Evolutionary conservation across 2,113 vertebrate species (phyloP), one percentile per base, ranked within the genome.

Genomic region (Nyctibius bracteatus): DNA sequence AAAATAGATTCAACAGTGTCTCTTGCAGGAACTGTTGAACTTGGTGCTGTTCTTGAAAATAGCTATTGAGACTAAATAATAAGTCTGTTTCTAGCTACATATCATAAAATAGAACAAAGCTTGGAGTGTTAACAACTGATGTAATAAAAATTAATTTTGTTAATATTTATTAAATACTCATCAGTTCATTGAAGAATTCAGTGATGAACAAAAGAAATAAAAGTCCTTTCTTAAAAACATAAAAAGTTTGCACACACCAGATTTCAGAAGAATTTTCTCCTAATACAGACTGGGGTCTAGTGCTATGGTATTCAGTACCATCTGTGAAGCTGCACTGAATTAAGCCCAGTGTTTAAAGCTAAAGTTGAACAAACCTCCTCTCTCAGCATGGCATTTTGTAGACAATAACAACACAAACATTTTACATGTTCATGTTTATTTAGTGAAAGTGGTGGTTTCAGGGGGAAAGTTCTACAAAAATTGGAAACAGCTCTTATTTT

Each of bases 111-210:
- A 62, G 10, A 77, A 44, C 37, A 15, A 82, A 67, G 9, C 4
- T 55, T 31, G 5, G 5, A 68, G 12, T 0, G 0, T 51, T 74
- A 62, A 14, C 3, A 62, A 43, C 9, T 3, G 2, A 52, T 57
- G 21, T 11, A 85, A 61, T 68, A 87, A 57, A 68, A 44, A 23
- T 8, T 24, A 6, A 16, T 58, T 79, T 67, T 80, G 5, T 30
- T 49, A 44, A 37, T 57, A 66, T 47, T 59, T 78, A 35, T 59
- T 51, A 59, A 59, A 13, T 31, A 33, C 2, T 52, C 15, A 22
- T 37, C 47, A 47, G 13, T 65, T 68, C 14, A 39, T 39, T 54
- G 10, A 85, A 51, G 25, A 73, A 17, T 55, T 79, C 66, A 72
- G 14, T 25, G 37, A 68, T 31, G 27, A 80, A 43, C 9, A 47